phyloP scores from a whole-genome alignment of 2,888 invertebrate genomes.

The Archips crataeganus region DNA sequence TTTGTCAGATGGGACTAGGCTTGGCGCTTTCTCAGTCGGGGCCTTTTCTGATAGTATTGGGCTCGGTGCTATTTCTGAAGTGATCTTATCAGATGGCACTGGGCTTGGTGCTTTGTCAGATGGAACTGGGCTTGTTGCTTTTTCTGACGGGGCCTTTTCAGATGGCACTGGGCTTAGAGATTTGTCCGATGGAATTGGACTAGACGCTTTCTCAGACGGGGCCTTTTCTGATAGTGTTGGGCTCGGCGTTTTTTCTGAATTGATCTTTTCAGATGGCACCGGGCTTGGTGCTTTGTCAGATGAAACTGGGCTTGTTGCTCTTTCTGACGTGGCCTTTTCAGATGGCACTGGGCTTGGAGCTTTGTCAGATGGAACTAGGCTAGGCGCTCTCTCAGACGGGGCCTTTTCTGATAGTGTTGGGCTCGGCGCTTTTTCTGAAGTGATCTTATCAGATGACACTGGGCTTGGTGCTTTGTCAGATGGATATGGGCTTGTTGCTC shows the following conservation, averaged over 20 bases:
- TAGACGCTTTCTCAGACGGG: conserved; percentile 14
- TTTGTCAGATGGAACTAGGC: conserved; percentile 18
- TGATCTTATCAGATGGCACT: conserved; percentile 28
- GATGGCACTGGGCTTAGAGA: conserved; percentile 13
- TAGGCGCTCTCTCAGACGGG: conserved; percentile 25
- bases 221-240: conserved; percentile 23
- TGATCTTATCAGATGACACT: conserved; percentile 18
- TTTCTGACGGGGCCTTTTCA: conserved; percentile 9
- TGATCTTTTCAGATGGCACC: background rate
- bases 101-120: conserved; percentile 29
- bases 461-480: conserved; percentile 38
- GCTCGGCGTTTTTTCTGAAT: conserved; percentile 20
- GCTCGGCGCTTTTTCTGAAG: background rate
- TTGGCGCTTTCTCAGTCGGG: conserved; percentile 11
- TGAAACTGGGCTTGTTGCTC: background rate
- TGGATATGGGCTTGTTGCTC: conserved; percentile 23
- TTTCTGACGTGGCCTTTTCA: background rate
- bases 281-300: background rate
- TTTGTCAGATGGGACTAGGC: background rate
- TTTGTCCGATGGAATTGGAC: conserved; percentile 31
- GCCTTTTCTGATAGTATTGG: background rate
- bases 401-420: conserved; percentile 10
- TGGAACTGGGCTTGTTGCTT: conserved; percentile 12
- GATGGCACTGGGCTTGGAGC: conserved; percentile 31
- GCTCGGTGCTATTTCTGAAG: background rate